These are phyloP conservation scores for Diuraphis noxia DNA, from an alignment of 1,140 invertebrate genomes.

Conservation along the genomic window DNA sequence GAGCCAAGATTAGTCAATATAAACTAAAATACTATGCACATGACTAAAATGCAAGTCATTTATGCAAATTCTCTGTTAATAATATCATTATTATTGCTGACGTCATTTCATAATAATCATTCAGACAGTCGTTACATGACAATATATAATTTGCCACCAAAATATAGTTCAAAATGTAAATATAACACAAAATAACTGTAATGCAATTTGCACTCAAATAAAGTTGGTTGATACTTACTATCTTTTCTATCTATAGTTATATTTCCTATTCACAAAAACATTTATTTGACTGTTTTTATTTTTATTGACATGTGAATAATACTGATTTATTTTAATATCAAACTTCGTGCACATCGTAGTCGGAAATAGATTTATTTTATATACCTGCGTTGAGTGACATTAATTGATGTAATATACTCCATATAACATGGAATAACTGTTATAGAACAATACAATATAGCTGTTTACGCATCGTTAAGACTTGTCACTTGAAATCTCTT, in stretches of 20 bases:
- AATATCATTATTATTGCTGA: conserved; percentile 31
- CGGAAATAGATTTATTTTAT: background rate
- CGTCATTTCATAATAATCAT: conserved; percentile 5
- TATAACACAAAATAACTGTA: background rate
- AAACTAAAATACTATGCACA: background rate
- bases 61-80: conserved; percentile 12
- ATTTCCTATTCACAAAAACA: background rate
- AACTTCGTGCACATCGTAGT: background rate
- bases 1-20: conserved; percentile 1
- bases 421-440: background rate
- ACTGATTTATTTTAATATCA: conserved; percentile 4
- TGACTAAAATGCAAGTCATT: conserved; percentile 36
- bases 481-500: conserved; percentile 8
- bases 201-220: background rate
- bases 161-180: background rate
- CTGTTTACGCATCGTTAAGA: conserved; percentile 33
- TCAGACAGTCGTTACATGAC: background rate
- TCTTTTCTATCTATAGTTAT: background rate
- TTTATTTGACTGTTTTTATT: background rate
- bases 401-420: background rate
- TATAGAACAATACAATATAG: background rate
- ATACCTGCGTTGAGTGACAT: background rate
- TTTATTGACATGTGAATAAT: background rate
- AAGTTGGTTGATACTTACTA: background rate
- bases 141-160: background rate